Evolutionary conservation across 2,888 invertebrate species (phyloP).

Genomic region (Rhingia rostrata): DNA sequence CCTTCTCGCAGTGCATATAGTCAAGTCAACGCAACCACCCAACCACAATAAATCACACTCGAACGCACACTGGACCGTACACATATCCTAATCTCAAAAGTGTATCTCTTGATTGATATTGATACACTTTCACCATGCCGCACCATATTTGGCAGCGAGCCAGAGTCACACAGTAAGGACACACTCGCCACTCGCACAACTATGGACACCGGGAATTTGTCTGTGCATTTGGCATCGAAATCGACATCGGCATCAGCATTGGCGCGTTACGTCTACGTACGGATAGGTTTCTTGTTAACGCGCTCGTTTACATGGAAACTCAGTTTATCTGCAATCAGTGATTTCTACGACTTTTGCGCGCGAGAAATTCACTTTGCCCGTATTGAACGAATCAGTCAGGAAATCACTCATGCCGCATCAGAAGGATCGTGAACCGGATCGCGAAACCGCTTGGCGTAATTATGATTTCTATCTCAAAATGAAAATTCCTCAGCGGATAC

Average conservation of each 20-base stretch:
- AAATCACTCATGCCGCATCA: conserved; percentile 49
- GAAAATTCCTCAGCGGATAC: conserved; percentile 1
- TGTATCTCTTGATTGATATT: conserved; percentile 71
- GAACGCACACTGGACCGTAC: conserved; percentile 21
- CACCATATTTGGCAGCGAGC: conserved; percentile 50
- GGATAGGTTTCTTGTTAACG: conserved; percentile 68
- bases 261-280: conserved; percentile 26
- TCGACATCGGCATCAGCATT: not conserved
- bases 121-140: conserved; percentile 70
- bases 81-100: conserved; percentile 52
- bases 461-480: conserved; percentile 53
- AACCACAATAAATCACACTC: conserved; percentile 2
- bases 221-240: not conserved
- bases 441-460: conserved; percentile 29
- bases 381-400: conserved; percentile 52
- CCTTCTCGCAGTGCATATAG: conserved; percentile 17
- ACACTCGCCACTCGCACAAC: conserved; percentile 62
- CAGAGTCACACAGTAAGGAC: conserved; percentile 59
- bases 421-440: conserved; percentile 17
- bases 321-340: conserved; percentile 55
- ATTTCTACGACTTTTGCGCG: conserved; percentile 45
- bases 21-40: not conserved
- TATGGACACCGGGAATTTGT: conserved; percentile 55
- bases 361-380: conserved; percentile 50
- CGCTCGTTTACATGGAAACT: conserved; percentile 63